These are phyloP conservation scores for Actinopyga echinites DNA, from an alignment of 53 echinoderm and acorn worm species.

Conservation along the genomic window DNA sequence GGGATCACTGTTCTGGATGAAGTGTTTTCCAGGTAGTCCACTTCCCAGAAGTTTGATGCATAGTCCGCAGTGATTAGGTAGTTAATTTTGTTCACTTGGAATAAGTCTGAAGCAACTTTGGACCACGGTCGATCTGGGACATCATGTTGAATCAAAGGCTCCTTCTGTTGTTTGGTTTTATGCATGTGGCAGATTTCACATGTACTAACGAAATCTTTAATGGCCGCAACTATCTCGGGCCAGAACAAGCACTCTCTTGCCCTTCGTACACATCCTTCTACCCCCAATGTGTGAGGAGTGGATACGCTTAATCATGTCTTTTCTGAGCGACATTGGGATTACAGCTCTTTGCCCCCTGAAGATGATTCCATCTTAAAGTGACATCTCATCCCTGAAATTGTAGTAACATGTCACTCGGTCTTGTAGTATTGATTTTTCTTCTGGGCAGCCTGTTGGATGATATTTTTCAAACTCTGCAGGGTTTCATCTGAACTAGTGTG, in stretches of 20 bases:
- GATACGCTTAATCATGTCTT: slow-evolving; percentile 47
- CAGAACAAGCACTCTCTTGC: slow-evolving; percentile 61
- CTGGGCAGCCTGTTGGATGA: slow-evolving; percentile 5
- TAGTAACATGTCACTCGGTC: slow-evolving; percentile 33
- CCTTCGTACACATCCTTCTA: slow-evolving; percentile 46
- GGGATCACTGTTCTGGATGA: not conserved
- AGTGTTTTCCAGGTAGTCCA: slow-evolving; percentile 17
- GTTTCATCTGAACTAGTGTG: not conserved
- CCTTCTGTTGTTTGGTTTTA: slow-evolving; percentile 26
- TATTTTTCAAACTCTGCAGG: not conserved
- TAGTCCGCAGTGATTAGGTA: slow-evolving; percentile 57
- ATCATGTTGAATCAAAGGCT: slow-evolving; percentile 43
- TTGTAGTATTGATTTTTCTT: too few species aligned
- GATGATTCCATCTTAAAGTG: slow-evolving; percentile 39
- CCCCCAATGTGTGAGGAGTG: slow-evolving; percentile 49
- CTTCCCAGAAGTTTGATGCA: slow-evolving; percentile 25
- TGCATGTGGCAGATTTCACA: slow-evolving; percentile 39
- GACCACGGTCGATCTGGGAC: slow-evolving; percentile 14
- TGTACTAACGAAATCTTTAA: slow-evolving; percentile 4
- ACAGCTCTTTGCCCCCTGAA: slow-evolving; percentile 53
- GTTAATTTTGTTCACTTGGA: not conserved
- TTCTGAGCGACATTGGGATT: slow-evolving; percentile 24
- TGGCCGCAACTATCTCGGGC: slow-evolving; percentile 6
- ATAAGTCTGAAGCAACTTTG: slow-evolving; percentile 48
- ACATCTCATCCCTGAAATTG: slow-evolving; percentile 54